Conservation (phyloP, 2,113 vertebrate species). For the Regulus satrapa region DNA sequence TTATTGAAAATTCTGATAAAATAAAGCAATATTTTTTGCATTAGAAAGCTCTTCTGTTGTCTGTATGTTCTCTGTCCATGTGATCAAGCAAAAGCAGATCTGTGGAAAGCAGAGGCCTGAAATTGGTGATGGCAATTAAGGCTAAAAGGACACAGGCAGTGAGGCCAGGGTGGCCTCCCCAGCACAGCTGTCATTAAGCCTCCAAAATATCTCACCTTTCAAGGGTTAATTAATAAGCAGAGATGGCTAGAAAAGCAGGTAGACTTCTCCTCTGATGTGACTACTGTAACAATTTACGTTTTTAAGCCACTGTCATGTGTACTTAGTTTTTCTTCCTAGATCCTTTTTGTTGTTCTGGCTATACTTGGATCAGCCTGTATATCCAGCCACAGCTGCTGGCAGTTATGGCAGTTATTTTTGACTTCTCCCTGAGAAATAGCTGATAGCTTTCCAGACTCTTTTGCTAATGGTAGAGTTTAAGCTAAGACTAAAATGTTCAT, state of each 20-base stretch:
- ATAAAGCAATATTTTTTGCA: neutral
- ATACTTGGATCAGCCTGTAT: neutral
- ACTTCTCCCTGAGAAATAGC: slow-evolving; percentile 34
- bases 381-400: neutral
- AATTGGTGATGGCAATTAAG: neutral
- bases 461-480: slow-evolving; percentile 4
- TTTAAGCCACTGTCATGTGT: neutral
- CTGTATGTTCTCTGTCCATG: neutral
- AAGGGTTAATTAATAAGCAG: neutral
- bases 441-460: neutral
- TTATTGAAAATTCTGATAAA: neutral
- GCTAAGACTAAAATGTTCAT: slow-evolving; percentile 25
- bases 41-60: neutral
- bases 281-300: neutral
- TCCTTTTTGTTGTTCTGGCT: neutral
- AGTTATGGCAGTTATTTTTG: neutral
- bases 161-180: neutral
- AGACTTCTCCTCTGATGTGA: neutral
- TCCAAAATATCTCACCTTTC: neutral
- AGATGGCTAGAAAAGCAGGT: neutral
- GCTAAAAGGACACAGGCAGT: neutral
- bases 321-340: neutral
- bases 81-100: neutral
- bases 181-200: neutral
- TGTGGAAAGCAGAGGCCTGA: neutral